Percentiles rank a stretch among this genome's conserved stretches.
Evolutionary conservation across 2,797 vertebrate species (phyloP).

Genomic region (Chaunax sp.): DNA sequence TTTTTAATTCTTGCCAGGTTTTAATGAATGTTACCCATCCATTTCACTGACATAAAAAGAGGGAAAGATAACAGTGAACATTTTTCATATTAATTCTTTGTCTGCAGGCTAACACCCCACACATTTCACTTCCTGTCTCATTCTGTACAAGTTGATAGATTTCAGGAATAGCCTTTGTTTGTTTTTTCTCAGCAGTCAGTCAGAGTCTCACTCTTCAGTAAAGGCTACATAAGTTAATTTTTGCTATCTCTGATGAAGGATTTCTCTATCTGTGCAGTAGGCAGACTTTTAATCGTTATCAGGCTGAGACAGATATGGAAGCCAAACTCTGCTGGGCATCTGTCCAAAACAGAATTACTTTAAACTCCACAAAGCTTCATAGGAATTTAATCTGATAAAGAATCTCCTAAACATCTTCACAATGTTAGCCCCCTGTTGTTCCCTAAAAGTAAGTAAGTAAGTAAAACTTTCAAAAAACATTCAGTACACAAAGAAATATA

Average conservation of each 20-base stretch:
- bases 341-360: slow-evolving; percentile 41
- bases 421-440: not conserved
- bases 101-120: slow-evolving; percentile 39
- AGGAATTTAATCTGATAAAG: slow-evolving; percentile 12
- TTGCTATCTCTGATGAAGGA: slow-evolving; percentile 38
- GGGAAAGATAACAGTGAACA: slow-evolving; percentile 32
- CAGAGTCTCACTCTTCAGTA: slow-evolving; percentile 19
- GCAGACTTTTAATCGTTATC: slow-evolving; percentile 35
- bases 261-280: slow-evolving; percentile 30
- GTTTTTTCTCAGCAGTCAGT: slow-evolving; percentile 6
- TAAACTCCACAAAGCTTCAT: slow-evolving; percentile 13
- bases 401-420: slow-evolving; percentile 4
- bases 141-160: slow-evolving; percentile 30
- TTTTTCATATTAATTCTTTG: slow-evolving; percentile 61
- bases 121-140: slow-evolving; percentile 54
- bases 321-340: slow-evolving; percentile 24
- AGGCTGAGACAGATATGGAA: slow-evolving; percentile 34
- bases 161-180: slow-evolving; percentile 23
- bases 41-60: slow-evolving; percentile 13
- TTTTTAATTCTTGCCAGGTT: slow-evolving; percentile 26
- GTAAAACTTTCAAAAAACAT: too few relatives aligned
- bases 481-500: too few relatives aligned
- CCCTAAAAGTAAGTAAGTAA: not conserved
- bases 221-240: slow-evolving; percentile 29
- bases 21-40: slow-evolving; percentile 34